Conservation (phyloP, 1,140 invertebrate species). For the Oncopodura yosiiana region DNA sequence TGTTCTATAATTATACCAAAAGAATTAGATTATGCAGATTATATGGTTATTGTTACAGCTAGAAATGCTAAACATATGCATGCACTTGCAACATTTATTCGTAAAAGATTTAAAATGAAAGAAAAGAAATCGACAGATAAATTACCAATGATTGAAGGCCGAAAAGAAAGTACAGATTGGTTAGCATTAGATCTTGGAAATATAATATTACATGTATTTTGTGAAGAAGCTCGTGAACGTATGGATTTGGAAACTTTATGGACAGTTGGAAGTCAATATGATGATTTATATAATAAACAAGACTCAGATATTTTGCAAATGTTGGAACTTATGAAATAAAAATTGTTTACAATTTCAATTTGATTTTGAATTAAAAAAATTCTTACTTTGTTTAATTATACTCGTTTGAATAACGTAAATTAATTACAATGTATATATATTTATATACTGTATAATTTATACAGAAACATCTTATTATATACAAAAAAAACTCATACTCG, state of each 20-base stretch:
- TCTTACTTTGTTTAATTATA: neutral
- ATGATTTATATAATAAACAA: conserved; percentile 50
- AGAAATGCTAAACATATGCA: conserved; percentile 57
- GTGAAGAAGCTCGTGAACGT: conserved; percentile 50
- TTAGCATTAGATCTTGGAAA: conserved; percentile 84
- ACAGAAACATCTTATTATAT: no score
- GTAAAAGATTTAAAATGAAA: conserved; percentile 68
- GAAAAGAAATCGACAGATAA: conserved; percentile 49
- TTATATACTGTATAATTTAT: no score
- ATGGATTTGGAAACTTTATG: conserved; percentile 87
- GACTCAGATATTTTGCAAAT: conserved; percentile 27
- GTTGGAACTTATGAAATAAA: conserved; percentile 8
- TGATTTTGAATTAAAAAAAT: neutral
- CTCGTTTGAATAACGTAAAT: neutral
- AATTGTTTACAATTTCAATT: neutral
- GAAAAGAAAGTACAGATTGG: conserved; percentile 62
- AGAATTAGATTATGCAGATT: conserved; percentile 66
- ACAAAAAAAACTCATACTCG: no score
- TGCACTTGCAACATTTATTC: conserved; percentile 64
- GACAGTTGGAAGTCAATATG: conserved; percentile 71
- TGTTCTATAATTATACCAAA: conserved; percentile 67
- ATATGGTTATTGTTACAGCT: conserved; percentile 66
- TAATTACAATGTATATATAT: no score
- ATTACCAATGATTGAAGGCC: conserved; percentile 65
- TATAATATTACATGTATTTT: conserved; percentile 83